Percentiles rank a stretch among this genome's conserved stretches.
Evolutionary conservation across 2,888 invertebrate genomes (phyloP).

Genomic region (Hypomecis atomaria): DNA sequence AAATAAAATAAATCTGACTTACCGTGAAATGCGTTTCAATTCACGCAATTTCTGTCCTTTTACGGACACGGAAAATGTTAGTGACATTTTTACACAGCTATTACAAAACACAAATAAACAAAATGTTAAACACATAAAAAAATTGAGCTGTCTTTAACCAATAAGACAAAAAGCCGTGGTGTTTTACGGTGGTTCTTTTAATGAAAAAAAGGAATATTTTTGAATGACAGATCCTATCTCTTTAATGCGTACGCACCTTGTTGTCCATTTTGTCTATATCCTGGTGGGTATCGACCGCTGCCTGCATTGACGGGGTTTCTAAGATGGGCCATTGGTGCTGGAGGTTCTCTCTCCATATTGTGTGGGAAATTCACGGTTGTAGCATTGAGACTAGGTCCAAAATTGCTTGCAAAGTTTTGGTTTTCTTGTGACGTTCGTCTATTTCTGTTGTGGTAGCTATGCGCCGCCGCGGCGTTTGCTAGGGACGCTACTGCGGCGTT

Average conservation of each 20-base stretch:
- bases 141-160: slow-evolving; percentile 79
- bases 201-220: slow-evolving; percentile 45
- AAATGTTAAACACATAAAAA: slow-evolving; percentile 54
- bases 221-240: slow-evolving; percentile 40
- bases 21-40: slow-evolving; percentile 55
- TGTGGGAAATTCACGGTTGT: slow-evolving; percentile 73
- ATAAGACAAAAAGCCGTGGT: slow-evolving; percentile 80
- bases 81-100: slow-evolving; percentile 61
- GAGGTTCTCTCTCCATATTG: slow-evolving; percentile 73
- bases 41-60: slow-evolving; percentile 42
- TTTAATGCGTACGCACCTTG: slow-evolving; percentile 75
- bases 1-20: slow-evolving; percentile 65
- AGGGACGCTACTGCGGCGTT: slow-evolving; percentile 80
- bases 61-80: slow-evolving; percentile 59
- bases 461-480: slow-evolving; percentile 80
- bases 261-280: slow-evolving; percentile 78
- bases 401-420: slow-evolving; percentile 73
- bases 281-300: slow-evolving; percentile 77
- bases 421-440: slow-evolving; percentile 79
- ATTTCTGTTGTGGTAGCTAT: slow-evolving; percentile 79
- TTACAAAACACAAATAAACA: slow-evolving; percentile 24
- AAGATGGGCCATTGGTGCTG: slow-evolving; percentile 80
- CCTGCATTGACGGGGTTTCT: slow-evolving; percentile 75
- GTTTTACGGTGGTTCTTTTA: slow-evolving; percentile 68
- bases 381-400: slow-evolving; percentile 78